Evolutionary conservation across 1,140 invertebrate species (phyloP).

Genomic region (Bombus breviceps): DNA sequence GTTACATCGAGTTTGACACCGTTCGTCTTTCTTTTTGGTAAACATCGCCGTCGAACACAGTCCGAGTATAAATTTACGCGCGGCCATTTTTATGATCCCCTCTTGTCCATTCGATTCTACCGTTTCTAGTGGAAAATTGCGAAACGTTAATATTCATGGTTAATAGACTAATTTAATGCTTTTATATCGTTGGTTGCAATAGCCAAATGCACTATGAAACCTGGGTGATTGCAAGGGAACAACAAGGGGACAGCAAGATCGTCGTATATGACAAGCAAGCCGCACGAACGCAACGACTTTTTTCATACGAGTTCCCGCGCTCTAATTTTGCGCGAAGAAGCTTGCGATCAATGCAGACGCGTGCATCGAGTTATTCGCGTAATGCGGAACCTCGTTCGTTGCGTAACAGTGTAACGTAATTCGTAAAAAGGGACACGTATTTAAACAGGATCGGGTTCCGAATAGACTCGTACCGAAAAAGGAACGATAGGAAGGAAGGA

Average conservation of each 20-base stretch:
- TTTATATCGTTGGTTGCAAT: not conserved
- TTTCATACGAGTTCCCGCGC: not conserved
- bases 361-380: slow-evolving; percentile 19
- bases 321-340: slow-evolving; percentile 15
- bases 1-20: not conserved
- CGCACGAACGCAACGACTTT: not conserved
- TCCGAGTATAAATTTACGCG: not conserved
- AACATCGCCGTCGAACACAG: not conserved
- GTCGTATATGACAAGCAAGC: not conserved
- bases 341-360: slow-evolving; percentile 6
- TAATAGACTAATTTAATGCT: not conserved
- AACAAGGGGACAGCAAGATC: not conserved
- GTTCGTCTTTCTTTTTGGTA: not conserved
- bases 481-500: not conserved
- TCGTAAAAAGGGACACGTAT: slow-evolving; percentile 4
- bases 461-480: not conserved
- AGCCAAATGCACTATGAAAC: not conserved
- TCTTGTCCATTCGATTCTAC: too few relatives aligned
- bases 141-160: not conserved
- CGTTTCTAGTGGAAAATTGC: not conserved
- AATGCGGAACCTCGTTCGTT: slow-evolving; percentile 35
- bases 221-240: not conserved
- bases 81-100: too few relatives aligned
- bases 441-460: slow-evolving; percentile 31
- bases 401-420: slow-evolving; percentile 30